Evolutionary conservation across 2,113 vertebrate species (phyloP).

Genomic region (Gnathonemus longibarbis): DNA sequence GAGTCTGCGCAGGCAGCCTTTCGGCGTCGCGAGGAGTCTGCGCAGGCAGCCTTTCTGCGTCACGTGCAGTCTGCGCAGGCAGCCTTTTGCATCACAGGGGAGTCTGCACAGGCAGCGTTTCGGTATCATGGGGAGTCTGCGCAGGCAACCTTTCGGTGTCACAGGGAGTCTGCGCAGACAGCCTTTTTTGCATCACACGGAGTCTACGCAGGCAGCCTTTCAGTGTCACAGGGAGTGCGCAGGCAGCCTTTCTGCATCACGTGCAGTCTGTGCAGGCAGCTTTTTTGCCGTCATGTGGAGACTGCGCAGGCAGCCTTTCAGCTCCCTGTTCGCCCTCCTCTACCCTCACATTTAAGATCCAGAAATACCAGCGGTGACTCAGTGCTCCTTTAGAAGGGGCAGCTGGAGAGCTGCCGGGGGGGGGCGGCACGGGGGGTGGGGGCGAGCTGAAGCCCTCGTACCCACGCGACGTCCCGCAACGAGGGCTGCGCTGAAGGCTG

Average conservation of each 20-base stretch:
- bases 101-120: not conserved
- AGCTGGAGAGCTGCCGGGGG: not conserved
- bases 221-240: not conserved
- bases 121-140: not conserved
- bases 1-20: not conserved
- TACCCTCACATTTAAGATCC: conserved; percentile 32
- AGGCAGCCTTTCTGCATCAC: not conserved
- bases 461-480: not conserved
- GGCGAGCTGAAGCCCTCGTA: not conserved
- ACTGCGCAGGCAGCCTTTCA: not conserved
- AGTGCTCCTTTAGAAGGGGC: conserved; percentile 16
- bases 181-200: not conserved
- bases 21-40: not conserved
- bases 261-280: not conserved
- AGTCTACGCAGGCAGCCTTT: not conserved
- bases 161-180: not conserved
- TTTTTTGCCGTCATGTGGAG: not conserved
- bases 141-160: not conserved
- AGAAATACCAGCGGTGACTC: conserved; percentile 29
- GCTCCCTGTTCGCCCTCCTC: not conserved
- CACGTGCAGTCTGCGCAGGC: not conserved
- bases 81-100: not conserved
- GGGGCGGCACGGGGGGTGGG: not conserved
- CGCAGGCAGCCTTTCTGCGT: not conserved
- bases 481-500: not conserved